Evolutionary conservation across 1,140 invertebrate species (phyloP).

Genomic region (Drosophila simulans): DNA sequence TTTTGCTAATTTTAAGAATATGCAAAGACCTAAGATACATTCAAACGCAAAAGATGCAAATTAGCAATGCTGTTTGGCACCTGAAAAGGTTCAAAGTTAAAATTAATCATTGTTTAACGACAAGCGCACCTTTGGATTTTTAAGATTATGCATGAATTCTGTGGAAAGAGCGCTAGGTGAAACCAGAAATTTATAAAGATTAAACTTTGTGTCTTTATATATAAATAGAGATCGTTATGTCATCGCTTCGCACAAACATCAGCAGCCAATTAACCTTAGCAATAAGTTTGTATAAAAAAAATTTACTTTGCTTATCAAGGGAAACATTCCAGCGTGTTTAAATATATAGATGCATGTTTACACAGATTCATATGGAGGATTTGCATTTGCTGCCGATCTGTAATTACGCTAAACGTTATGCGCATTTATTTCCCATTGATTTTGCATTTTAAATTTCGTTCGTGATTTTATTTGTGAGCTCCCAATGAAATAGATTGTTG

Average conservation of each 20-base stretch:
- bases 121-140: background rate
- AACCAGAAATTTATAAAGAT: slow-evolving; percentile 16
- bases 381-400: slow-evolving; percentile 40
- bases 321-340: slow-evolving; percentile 11
- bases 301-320: slow-evolving; percentile 48
- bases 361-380: slow-evolving; percentile 30
- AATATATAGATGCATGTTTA: slow-evolving; percentile 10
- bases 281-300: slow-evolving; percentile 40
- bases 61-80: slow-evolving; percentile 18
- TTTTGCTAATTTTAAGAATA: background rate
- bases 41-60: slow-evolving; percentile 9
- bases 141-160: slow-evolving; percentile 24
- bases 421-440: slow-evolving; percentile 72
- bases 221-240: slow-evolving; percentile 47
- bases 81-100: slow-evolving; percentile 4
- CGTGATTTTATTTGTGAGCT: slow-evolving; percentile 49
- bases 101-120: slow-evolving; percentile 32
- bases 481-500: slow-evolving; percentile 15
- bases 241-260: slow-evolving; percentile 33
- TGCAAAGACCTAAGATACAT: slow-evolving; percentile 3
- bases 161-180: slow-evolving; percentile 1
- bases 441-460: slow-evolving; percentile 64
- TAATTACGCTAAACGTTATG: slow-evolving; percentile 81
- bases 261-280: slow-evolving; percentile 70
- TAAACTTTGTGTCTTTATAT: slow-evolving; percentile 23